Conservation (phyloP, 2,797 vertebrate genomes). For the Syngnathus rostellatus region DNA sequence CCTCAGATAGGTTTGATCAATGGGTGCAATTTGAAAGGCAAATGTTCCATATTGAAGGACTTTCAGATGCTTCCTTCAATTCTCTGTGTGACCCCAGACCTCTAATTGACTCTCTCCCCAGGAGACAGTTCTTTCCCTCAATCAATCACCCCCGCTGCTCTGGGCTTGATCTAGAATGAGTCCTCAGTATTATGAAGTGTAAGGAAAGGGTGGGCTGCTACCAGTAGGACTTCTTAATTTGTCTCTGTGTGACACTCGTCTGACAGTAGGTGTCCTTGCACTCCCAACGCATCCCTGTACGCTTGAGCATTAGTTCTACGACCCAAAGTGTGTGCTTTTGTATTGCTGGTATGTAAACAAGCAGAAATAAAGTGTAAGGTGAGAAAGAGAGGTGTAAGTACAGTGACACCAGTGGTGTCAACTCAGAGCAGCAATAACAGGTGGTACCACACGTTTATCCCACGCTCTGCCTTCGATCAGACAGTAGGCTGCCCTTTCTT, state of each 20-base stretch:
- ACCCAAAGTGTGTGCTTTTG: constrained; percentile 21
- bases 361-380: constrained; percentile 33
- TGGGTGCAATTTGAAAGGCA: constrained; percentile 52
- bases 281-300: constrained; percentile 24
- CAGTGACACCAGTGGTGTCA: constrained; percentile 52
- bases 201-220: constrained; percentile 44
- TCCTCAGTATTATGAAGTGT: constrained; percentile 42
- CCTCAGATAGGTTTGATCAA: constrained; percentile 41
- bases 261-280: constrained; percentile 43
- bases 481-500: constrained; percentile 52
- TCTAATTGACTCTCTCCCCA: constrained; percentile 57
- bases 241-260: constrained; percentile 42
- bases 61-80: constrained; percentile 30
- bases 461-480: constrained; percentile 29
- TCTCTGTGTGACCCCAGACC: constrained; percentile 53
- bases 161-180: constrained; percentile 24
- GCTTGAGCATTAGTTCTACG: constrained; percentile 8
- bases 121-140: constrained; percentile 46
- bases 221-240: constrained; percentile 44
- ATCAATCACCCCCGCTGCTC: constrained; percentile 50
- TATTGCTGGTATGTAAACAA: constrained; percentile 21
- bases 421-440: constrained; percentile 52
- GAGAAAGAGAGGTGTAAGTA: constrained; percentile 38
- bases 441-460: constrained; percentile 47
- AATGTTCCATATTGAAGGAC: constrained; percentile 50